Evolutionary conservation across 2,797 vertebrate genomes (phyloP), one percentile per base, ranked within the genome.

Genomic region (Urosaurus nigricauda): DNA sequence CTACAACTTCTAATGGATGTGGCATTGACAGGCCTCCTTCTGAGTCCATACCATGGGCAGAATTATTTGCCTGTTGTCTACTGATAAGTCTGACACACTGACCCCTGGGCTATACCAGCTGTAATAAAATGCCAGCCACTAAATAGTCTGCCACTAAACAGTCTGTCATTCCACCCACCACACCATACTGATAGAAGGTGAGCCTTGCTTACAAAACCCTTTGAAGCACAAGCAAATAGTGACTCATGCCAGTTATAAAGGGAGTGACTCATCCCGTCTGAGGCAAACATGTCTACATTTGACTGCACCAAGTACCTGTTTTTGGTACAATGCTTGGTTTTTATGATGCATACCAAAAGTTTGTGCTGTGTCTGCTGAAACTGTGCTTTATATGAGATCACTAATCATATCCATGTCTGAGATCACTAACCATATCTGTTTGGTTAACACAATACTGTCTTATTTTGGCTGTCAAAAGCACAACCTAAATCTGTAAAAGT

Each of bases 201-300:
- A n/a, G 47, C 47, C 35, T 83, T 51, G 80, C n/a, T 77, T 43
- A 56, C 29, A 65, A 37, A 83, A 29, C 60, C 29, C 26, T 77
- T 68, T 53, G 71, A 58, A 81, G 19, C 37, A 60, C 35, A 75
- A 81, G 71, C 37, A 74, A 87, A 79, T 8, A 35, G 79, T 63
- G 79, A 87, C 9, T 87, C 86, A 87, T 65, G 29, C 29, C 53
- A 35, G 37, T 74, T 82, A 47, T 14, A 87, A 82, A 40, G 5
- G 17, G n/a, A 87, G 11, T 87, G 79, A 87, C 53, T 87, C 86
- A 87, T 83, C 8, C 71, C 35, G 71, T 75, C 79, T 40, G 37
- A 84, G 65, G 51, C 29, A 84, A 89, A 32, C 63, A 79, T 81
- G 78, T 79, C 87, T 85, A 60, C 47, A 79, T 80, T 74, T 60